These are phyloP conservation scores for Huso huso DNA, from an alignment of 2,797 vertebrate genomes.

Conservation along the genomic window DNA sequence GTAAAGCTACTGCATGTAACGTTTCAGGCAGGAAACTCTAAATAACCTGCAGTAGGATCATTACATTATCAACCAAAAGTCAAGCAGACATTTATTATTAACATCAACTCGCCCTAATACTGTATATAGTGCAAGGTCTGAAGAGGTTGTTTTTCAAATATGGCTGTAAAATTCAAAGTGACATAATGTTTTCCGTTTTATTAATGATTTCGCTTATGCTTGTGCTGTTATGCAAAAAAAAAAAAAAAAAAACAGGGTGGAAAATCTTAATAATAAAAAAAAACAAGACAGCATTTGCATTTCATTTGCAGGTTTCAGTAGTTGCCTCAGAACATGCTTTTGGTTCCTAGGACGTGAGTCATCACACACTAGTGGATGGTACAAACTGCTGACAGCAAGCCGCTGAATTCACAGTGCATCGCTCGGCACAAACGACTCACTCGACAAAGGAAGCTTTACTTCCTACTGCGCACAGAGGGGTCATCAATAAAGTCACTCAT, in stretches of 20 bases:
- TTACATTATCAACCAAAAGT: no score
- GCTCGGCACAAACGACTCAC: constrained; percentile 11
- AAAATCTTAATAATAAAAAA: no score
- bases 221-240: neutral
- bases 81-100: no score
- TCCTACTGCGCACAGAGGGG: constrained; percentile 11
- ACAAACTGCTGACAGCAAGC: constrained; percentile 16
- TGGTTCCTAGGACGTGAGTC: constrained; percentile 19
- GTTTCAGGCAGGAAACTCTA: no score
- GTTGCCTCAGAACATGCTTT: neutral
- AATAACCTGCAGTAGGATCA: no score
- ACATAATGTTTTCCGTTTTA: no score
- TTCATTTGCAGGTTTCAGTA: constrained; percentile 7
- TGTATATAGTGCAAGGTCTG: no score
- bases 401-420: constrained; percentile 6
- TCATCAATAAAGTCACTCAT: constrained; percentile 14
- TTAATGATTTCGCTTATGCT: neutral
- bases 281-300: no score
- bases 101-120: no score
- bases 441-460: constrained; percentile 17
- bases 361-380: constrained; percentile 17
- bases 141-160: no score
- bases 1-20: no score
- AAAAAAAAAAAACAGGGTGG: neutral
- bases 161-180: no score